phyloP scores from a whole-genome alignment of 2,113 vertebrate genomes.

The Galeopterus variegatus region DNA sequence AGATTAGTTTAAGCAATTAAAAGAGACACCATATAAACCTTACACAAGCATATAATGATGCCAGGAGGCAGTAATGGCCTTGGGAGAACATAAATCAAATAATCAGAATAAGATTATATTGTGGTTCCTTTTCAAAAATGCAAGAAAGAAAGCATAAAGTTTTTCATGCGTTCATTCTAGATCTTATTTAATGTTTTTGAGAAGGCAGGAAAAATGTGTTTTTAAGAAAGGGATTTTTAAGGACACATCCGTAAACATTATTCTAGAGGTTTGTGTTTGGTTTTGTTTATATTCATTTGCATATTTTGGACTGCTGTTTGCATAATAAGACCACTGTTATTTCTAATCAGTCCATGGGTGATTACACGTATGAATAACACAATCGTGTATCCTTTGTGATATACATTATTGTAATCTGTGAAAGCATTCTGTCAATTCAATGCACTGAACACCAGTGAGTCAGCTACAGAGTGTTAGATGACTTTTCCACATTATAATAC shows the following conservation, averaged over 20 bases:
- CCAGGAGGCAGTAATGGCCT: slow-evolving; percentile 73
- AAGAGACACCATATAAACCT: slow-evolving; percentile 82
- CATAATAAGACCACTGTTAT: slow-evolving; percentile 88
- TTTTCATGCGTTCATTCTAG: slow-evolving; percentile 68
- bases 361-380: slow-evolving; percentile 83
- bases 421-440: slow-evolving; percentile 73
- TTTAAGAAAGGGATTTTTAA: slow-evolving; percentile 81
- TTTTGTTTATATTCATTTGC: slow-evolving; percentile 89
- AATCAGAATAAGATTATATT: slow-evolving; percentile 81
- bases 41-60: slow-evolving; percentile 73
- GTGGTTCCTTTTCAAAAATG: slow-evolving; percentile 61
- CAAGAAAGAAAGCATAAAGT: slow-evolving; percentile 70
- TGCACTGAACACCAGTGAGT: slow-evolving; percentile 61
- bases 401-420: slow-evolving; percentile 74
- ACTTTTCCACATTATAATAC: neutral
- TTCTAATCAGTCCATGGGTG: slow-evolving; percentile 86
- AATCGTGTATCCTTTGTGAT: slow-evolving; percentile 75
- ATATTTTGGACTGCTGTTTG: slow-evolving; percentile 87
- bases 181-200: slow-evolving; percentile 65
- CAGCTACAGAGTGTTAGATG: slow-evolving; percentile 56
- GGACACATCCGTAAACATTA: slow-evolving; percentile 86
- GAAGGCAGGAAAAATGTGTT: slow-evolving; percentile 66
- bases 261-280: slow-evolving; percentile 83
- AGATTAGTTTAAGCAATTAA: slow-evolving; percentile 85
- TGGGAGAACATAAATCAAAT: slow-evolving; percentile 77